Evolutionary conservation across 2,888 invertebrate species (phyloP).

Genomic region (Sarcophaga caerulescens): DNA sequence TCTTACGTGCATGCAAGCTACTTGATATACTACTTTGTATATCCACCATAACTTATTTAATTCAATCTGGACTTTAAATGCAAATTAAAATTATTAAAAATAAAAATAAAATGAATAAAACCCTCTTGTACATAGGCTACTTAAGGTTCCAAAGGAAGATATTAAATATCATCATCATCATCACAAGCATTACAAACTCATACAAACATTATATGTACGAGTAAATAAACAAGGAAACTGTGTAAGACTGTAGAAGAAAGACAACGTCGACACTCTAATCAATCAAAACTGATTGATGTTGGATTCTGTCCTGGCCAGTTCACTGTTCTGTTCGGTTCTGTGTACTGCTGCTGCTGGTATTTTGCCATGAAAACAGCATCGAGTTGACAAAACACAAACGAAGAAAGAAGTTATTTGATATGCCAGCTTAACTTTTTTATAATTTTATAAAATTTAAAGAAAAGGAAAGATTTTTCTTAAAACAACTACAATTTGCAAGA

Average conservation of each 20-base stretch:
- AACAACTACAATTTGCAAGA: too few relatives aligned
- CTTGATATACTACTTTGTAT: too few relatives aligned
- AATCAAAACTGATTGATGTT: neutral
- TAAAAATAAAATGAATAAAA: neutral
- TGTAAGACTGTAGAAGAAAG: neutral
- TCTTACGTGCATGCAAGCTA: too few relatives aligned
- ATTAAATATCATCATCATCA: neutral
- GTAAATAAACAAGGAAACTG: neutral
- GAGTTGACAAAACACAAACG: neutral
- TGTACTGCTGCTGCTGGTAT: neutral
- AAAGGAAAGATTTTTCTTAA: too few relatives aligned
- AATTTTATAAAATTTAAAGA: too few relatives aligned
- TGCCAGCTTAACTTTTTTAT: constrained; percentile 5
- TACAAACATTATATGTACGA: neutral
- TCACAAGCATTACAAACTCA: neutral
- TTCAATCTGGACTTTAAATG: too few relatives aligned
- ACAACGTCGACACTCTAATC: neutral
- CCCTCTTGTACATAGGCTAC: neutral
- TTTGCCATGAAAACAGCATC: neutral
- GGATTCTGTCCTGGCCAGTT: neutral
- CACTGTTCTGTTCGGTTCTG: too few relatives aligned
- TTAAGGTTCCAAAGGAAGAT: neutral
- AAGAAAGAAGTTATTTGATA: constrained; percentile 21
- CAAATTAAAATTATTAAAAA: neutral
- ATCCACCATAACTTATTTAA: too few relatives aligned